These are phyloP conservation scores for Lycia hirtaria DNA, from an alignment of 2,888 invertebrate genomes.

Conservation along the genomic window DNA sequence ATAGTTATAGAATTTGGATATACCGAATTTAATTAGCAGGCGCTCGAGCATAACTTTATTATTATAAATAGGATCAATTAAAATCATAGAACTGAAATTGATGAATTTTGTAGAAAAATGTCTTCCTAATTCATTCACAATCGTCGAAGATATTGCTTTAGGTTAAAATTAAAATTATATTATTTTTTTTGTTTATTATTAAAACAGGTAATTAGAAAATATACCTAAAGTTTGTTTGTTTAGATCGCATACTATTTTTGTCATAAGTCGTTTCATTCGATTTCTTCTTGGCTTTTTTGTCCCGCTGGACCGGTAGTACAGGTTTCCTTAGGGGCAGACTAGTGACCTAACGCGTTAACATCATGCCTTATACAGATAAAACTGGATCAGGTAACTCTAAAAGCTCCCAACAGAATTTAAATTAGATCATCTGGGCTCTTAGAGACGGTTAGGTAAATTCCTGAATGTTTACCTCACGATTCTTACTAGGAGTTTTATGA, in stretches of 20 bases:
- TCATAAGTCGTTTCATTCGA: constrained; percentile 41
- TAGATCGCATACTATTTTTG: constrained; percentile 48
- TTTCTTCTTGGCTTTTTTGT: constrained; percentile 51
- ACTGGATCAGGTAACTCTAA: constrained; percentile 39
- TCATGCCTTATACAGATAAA: constrained; percentile 44
- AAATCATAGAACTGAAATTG: no score
- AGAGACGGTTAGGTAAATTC: constrained; percentile 17
- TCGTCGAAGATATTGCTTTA: no score
- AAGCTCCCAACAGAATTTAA: constrained; percentile 43
- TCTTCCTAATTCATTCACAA: no score
- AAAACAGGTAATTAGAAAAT: no score
- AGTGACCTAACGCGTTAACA: constrained; percentile 37
- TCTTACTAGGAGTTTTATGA: no score
- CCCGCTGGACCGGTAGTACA: constrained; percentile 54
- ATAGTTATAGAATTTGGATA: no score
- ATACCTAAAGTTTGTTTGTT: constrained; percentile 8
- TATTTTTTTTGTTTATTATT: background rate
- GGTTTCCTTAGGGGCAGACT: constrained; percentile 50
- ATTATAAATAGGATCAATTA: no score
- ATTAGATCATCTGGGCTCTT: constrained; percentile 44
- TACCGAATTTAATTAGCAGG: no score
- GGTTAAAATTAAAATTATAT: no score
- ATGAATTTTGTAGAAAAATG: no score
- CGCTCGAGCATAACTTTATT: no score
- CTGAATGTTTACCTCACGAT: constrained; percentile 17